phyloP scores from a whole-genome alignment of 2,113 vertebrate genomes.

The human (Homo sapiens) region GRCh38 chr4:131131501-131132000 shows the following conservation, averaged over 20 bases:
- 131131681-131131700: constrained; percentile 37
- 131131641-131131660: constrained; percentile 55
- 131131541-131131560: constrained; percentile 22
- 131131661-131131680: constrained; percentile 47
- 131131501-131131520: background rate
- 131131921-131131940: background rate
- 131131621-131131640: constrained; percentile 24
- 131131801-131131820: background rate
- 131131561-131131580: constrained; percentile 28
- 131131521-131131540: background rate
- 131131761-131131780: background rate
- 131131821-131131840: background rate
- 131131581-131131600: constrained; percentile 53
- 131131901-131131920: background rate
- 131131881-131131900: background rate
- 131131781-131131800: background rate
- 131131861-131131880: background rate
- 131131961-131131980: background rate
- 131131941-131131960: background rate
- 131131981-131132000: background rate
- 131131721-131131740: constrained; percentile 39
- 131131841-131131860: background rate
- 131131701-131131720: constrained; percentile 38
- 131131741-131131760: background rate
- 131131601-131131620: constrained; percentile 10